Conservation (phyloP, 2,888 invertebrate genomes). For the Busseola fusca region DNA sequence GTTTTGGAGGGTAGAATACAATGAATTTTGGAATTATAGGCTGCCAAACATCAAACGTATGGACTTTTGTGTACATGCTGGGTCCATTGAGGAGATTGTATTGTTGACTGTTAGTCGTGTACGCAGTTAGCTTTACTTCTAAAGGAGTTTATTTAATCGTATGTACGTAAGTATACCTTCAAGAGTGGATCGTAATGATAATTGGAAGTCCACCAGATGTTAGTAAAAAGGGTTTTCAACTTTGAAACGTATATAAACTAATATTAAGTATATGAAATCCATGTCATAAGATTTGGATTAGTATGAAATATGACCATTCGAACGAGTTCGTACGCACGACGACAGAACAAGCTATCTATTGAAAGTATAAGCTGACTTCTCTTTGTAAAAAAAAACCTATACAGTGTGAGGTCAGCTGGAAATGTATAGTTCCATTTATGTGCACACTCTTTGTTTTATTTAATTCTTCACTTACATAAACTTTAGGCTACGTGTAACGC, state of each 20-base stretch:
- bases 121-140: conserved; percentile 6
- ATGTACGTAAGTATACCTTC: not conserved
- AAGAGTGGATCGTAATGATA: not conserved
- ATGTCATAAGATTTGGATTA: not conserved
- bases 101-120: conserved; percentile 5
- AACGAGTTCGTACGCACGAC: no score
- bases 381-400: no score
- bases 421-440: no score
- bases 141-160: not conserved
- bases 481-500: not conserved
- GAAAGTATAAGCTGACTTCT: no score
- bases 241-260: not conserved
- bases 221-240: not conserved
- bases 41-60: conserved; percentile 51
- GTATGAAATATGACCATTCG: not conserved
- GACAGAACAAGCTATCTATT: no score
- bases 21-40: conserved; percentile 55
- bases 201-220: not conserved
- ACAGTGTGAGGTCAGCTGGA: no score
- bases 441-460: no score
- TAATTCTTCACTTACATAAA: not conserved
- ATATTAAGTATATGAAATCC: not conserved
- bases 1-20: conserved; percentile 44
- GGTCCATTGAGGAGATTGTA: conserved; percentile 23
- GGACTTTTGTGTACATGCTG: conserved; percentile 28